Base-by-base conservation (phyloP, 1,140 invertebrate genomes). In the Colletes gigas region DNA sequence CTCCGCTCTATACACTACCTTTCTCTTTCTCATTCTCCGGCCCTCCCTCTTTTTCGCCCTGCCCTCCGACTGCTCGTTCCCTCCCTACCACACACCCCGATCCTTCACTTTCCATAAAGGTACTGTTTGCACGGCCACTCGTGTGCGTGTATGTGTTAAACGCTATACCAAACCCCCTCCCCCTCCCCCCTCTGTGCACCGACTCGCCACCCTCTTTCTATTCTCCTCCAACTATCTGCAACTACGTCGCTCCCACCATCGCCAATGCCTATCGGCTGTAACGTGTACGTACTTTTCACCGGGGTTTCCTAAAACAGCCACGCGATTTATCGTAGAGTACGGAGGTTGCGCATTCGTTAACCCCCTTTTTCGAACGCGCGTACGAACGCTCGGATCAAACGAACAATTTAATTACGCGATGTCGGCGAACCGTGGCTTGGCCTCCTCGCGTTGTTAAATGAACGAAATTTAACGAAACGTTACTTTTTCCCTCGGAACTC, bases 1-100 rank as follows among this genome's bases (percentile, higher is more conserved):
- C 87, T 90, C 50, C 89, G 84, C 80, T 88, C 87, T 78, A 73
- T 88, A 78, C 83, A 84, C 78, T 66, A 66, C 55, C 70, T 47
- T 50, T 70, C 55, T 60, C 59, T 57, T 52, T 55, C 74, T 65
- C 78, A 62, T 65, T 80, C 65, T 54, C 70, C 72, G 50, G n/a
- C 19, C 54, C 52, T 71, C 72, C 66, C 52, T 73, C 76, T 74
- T 47, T 74, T 30, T 54, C 14, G 7, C 19, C 66, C 69, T 47
- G 44, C 57, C 50, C 66, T 62, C 44, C 41, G 50, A 59, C 21
- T 52, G 21, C 39, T 17, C 82, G 52, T 14, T 17, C 44, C 14
- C 71, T 66, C 55, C 55, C 71, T 52, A 62, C 75, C 55, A 68
- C 76, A 52, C 68, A 67, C 74, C 72, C 57, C 75, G 75, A 84